phyloP scores from a whole-genome alignment of 2,888 invertebrate species.

The Andricus quercusramuli region DNA sequence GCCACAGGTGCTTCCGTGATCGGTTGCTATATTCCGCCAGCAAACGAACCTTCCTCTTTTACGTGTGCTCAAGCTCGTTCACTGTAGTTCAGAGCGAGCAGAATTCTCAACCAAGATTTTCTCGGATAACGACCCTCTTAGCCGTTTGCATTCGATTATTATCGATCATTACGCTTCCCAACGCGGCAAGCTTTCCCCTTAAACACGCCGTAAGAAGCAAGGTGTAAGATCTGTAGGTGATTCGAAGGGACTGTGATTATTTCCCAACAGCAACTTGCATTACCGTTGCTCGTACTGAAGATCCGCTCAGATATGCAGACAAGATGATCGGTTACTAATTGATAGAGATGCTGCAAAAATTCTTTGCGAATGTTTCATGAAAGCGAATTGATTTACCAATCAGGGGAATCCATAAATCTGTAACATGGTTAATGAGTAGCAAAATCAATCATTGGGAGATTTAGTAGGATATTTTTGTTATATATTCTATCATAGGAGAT shows the following conservation, averaged over 20 bases:
- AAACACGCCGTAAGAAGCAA: slow-evolving; percentile 8
- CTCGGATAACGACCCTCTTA: slow-evolving; percentile 37
- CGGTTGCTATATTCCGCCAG: slow-evolving; percentile 41
- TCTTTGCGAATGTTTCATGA: neutral
- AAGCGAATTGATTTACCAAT: neutral
- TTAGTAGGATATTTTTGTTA: neutral
- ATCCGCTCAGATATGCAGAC: too few relatives aligned
- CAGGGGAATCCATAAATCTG: neutral
- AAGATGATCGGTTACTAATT: neutral
- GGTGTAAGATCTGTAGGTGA: neutral
- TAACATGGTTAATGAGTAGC: neutral
- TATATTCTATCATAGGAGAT: neutral
- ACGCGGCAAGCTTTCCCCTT: slow-evolving; percentile 11
- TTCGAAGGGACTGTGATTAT: neutral
- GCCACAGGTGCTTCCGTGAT: slow-evolving; percentile 71
- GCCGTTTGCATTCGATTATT: slow-evolving; percentile 36
- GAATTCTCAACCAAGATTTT: slow-evolving; percentile 29
- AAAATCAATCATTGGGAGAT: neutral
- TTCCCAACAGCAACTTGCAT: neutral
- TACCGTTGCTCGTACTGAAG: neutral
- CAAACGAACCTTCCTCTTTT: slow-evolving; percentile 46
- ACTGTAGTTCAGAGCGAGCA: slow-evolving; percentile 34
- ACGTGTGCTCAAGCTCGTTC: slow-evolving; percentile 36
- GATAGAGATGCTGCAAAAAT: neutral
- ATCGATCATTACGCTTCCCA: slow-evolving; percentile 30